Conservation (phyloP, 64 coral and sea anemone species). For the Actinia tenebrosa region DNA sequence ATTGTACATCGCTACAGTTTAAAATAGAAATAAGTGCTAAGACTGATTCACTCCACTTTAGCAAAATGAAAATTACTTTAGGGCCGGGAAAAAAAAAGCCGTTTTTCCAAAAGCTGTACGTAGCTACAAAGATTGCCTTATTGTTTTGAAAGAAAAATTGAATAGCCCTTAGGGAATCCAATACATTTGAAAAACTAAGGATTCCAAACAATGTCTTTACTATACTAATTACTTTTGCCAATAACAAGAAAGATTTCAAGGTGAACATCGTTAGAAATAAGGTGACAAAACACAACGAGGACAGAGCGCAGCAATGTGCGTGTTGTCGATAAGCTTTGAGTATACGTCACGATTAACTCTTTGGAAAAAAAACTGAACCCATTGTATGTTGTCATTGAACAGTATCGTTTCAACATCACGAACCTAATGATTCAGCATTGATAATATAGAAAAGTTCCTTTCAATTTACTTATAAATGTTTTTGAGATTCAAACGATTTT, state of each 20-base stretch:
- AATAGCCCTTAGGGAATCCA: conserved; percentile 6
- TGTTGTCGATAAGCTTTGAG: neutral
- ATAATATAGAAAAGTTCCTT: neutral
- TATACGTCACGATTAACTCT: neutral
- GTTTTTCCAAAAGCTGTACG: neutral
- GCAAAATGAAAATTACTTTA: neutral
- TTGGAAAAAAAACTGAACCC: neutral
- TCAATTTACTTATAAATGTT: neutral
- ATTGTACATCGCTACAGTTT: neutral
- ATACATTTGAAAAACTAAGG: neutral
- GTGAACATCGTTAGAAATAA: neutral
- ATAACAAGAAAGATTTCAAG: conserved; percentile 7
- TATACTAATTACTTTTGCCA: conserved; percentile 1
- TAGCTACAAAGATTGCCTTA: neutral
- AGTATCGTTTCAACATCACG: neutral
- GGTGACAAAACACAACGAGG: neutral
- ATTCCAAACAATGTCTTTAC: conserved; percentile 1
- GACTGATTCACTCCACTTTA: neutral
- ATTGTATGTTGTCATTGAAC: neutral
- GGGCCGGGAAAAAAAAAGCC: too few relatives aligned
- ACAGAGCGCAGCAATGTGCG: neutral
- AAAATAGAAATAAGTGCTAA: neutral
- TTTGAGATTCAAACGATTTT: neutral
- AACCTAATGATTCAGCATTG: neutral
- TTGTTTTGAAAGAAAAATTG: neutral